Conservation (phyloP, 92 coral and sea anemone genomes). For the Parazoanthus darwini region DNA sequence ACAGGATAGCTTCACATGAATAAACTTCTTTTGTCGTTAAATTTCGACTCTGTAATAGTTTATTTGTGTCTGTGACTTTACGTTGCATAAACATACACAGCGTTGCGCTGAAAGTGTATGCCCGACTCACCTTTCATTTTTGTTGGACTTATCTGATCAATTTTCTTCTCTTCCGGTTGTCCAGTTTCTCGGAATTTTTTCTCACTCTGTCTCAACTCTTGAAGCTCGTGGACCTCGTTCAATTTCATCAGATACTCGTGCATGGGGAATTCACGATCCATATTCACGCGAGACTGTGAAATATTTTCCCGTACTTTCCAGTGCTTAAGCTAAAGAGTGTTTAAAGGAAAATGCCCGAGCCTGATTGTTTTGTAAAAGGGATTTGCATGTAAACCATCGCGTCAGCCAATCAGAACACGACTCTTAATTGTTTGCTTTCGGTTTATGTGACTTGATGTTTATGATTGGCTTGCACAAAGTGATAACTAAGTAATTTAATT, state of each 20-base stretch:
- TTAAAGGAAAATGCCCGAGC: slow-evolving; percentile 69
- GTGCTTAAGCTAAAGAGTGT: slow-evolving; percentile 57
- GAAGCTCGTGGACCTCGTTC: slow-evolving; percentile 12
- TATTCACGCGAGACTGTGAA: slow-evolving; percentile 23
- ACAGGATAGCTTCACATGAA: slow-evolving; percentile 10
- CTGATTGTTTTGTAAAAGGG: slow-evolving; percentile 87
- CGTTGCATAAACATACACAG: not conserved
- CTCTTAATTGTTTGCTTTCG: slow-evolving; percentile 68
- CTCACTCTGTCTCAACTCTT: not conserved
- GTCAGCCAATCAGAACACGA: slow-evolving; percentile 64
- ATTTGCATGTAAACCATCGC: slow-evolving; percentile 67
- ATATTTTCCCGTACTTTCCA: slow-evolving; percentile 42
- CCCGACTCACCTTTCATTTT: slow-evolving; percentile 16
- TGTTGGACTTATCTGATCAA: slow-evolving; percentile 13
- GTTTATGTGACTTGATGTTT: slow-evolving; percentile 43
- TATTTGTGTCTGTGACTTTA: slow-evolving; percentile 20
- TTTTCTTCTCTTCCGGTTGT: slow-evolving; percentile 11
- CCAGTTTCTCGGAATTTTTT: slow-evolving; percentile 21
- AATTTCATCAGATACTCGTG: slow-evolving; percentile 21
- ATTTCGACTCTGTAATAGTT: slow-evolving; percentile 16
- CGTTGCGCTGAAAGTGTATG: slow-evolving; percentile 13
- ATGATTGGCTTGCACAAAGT: slow-evolving; percentile 72
- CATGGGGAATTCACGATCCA: slow-evolving; percentile 43
- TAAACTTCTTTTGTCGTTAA: not conserved
- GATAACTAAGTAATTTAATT: slow-evolving; percentile 64